Base-by-base conservation (phyloP, 2,888 invertebrate species). In the Chrysina gloriosa region DNA sequence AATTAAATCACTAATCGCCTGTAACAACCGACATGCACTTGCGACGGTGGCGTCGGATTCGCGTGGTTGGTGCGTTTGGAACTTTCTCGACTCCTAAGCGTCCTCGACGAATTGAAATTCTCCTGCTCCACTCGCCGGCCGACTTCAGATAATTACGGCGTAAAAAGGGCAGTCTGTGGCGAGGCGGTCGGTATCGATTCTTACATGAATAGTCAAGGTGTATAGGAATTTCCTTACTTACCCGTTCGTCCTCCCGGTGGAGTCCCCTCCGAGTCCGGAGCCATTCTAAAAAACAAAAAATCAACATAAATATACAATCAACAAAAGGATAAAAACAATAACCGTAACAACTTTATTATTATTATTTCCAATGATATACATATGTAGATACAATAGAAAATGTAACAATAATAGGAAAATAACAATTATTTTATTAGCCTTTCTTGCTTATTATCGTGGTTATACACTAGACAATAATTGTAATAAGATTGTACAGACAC, bases 281-380 rank as follows among this genome's bases (percentile, higher is more conserved):
- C 94, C 94, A 89, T 93, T 95, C 94, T 94, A 91, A 91, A 89
- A 84, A 88, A 89, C 87, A 87, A 86, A 85, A 85, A 86, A 85
- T 84, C 19, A 80, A 82, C 81, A 83, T 79, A 77, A 82, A 84
- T 85, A 86, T 85, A 85, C 83, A 85, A 83, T 76, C 75, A 83
- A 85, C 84, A 83, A 83, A 84, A 82, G 80, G 71, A 83, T 69
- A 73, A 74, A 70, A 27, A 58, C 70, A 71, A 71, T 61, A 70
- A 63, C 56, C 52, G 27, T 58, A 67, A 69, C 69, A 67, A 65
- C 39, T 64, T 64, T 65, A 67, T 52, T 67, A 69, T 61, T 47
- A 65, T 42, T 63, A 69, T 58, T 63, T 56, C 42, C 31, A 52
- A 54, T 65, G 61, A 58, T n/a, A n/a, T n/a, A n/a, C n/a, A n/a